Percentiles rank a stretch among this genome's conserved stretches.
These are phyloP conservation scores for Silurus aristotelis DNA, from an alignment of 2,797 vertebrate species.

Conservation along the genomic window DNA sequence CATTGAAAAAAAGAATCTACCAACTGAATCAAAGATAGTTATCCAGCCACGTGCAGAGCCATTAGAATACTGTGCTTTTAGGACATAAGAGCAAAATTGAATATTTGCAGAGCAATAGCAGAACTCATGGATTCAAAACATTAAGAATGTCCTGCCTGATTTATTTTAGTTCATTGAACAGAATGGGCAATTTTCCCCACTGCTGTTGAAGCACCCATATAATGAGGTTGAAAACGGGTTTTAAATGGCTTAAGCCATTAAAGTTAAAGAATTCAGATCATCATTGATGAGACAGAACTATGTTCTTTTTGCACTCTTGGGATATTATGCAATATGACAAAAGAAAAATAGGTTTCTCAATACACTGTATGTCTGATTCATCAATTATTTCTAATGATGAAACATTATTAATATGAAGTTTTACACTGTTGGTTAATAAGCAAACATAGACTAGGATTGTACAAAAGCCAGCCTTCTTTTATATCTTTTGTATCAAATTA, in stretches of 20 bases:
- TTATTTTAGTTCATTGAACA: conserved; percentile 1
- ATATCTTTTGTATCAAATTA: not conserved
- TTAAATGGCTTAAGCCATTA: conserved; percentile 17
- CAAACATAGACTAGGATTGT: not conserved
- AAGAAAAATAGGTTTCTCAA: not conserved
- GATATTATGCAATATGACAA: not conserved
- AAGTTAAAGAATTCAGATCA: not conserved
- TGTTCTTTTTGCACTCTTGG: not conserved
- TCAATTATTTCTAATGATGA: not conserved
- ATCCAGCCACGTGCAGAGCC: not conserved
- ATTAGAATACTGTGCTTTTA: not conserved
- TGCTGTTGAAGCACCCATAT: not conserved
- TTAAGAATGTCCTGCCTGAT: not conserved
- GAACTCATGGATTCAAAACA: not conserved
- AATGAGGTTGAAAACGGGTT: conserved; percentile 3
- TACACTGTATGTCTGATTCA: not conserved
- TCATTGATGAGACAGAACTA: not conserved
- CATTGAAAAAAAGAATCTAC: not conserved
- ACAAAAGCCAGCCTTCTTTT: not conserved
- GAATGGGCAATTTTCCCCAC: not conserved
- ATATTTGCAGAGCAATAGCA: not conserved
- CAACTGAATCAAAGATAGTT: not conserved
- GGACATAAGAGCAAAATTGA: not conserved
- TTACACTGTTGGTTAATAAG: not conserved
- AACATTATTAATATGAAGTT: not conserved